Percentiles rank a stretch among this genome's conserved stretches.
These are phyloP conservation scores for Gymnobelideus leadbeateri DNA, from an alignment of 2,113 vertebrate genomes.

Conservation along the genomic window DNA sequence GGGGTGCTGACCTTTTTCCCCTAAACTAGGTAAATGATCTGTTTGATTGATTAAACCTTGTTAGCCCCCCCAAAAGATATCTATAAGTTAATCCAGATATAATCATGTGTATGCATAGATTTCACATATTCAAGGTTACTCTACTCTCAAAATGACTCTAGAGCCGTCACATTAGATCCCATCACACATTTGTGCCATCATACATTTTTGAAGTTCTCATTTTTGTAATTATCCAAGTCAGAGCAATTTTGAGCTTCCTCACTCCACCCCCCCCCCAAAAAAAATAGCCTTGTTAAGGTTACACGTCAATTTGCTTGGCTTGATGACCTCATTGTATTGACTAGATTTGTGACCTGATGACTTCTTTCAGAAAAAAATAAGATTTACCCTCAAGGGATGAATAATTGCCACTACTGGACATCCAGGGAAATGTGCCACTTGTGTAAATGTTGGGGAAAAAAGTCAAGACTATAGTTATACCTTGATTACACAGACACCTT, in stretches of 20 bases:
- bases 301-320: background rate
- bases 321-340: background rate
- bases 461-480: background rate
- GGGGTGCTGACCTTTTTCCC: no score
- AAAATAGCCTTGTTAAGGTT: background rate
- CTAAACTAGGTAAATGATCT: no score
- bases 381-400: background rate
- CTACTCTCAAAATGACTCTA: background rate
- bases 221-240: background rate
- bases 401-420: background rate
- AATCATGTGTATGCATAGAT: background rate
- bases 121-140: background rate
- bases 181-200: background rate
- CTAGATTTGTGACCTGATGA: background rate
- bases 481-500: background rate
- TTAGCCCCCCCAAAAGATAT: no score
- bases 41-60: no score
- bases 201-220: background rate
- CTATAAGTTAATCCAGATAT: background rate
- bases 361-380: background rate
- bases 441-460: background rate
- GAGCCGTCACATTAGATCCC: background rate
- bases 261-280: background rate
- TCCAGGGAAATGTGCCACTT: background rate
- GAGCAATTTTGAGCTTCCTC: background rate